These are phyloP conservation scores for Tetanocera ferruginea DNA, from an alignment of 2,888 invertebrate genomes.

Conservation along the genomic window DNA sequence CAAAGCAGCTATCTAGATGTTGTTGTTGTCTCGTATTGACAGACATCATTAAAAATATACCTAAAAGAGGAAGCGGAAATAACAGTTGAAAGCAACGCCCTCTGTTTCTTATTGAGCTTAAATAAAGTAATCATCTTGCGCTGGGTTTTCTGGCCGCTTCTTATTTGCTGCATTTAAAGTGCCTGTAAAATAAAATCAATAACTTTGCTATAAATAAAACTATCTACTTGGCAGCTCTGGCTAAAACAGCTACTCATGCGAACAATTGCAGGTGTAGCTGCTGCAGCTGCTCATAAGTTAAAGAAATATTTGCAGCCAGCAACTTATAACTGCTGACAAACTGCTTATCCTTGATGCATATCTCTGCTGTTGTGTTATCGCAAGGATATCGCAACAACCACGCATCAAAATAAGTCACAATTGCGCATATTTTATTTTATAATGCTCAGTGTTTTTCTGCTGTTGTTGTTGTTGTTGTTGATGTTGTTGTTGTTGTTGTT, in stretches of 20 bases:
- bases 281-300: background rate
- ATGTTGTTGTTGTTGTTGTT: background rate
- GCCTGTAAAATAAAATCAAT: background rate
- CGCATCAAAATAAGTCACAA: slow-evolving; percentile 18
- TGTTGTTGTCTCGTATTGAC: slow-evolving; percentile 9
- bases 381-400: background rate
- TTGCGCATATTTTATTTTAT: slow-evolving; percentile 6
- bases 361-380: background rate
- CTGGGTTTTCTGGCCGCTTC: background rate
- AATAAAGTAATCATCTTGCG: background rate
- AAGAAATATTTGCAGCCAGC: background rate
- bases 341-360: background rate
- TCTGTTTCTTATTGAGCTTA: background rate
- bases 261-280: slow-evolving; percentile 21
- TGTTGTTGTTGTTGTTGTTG: background rate
- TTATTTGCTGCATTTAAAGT: background rate
- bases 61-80: background rate
- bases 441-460: background rate
- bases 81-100: background rate
- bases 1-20: background rate
- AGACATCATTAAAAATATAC: slow-evolving; percentile 24
- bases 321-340: background rate
- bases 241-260: background rate
- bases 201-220: background rate
- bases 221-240: background rate